Percentiles rank a stretch among this genome's conserved stretches.
Evolutionary conservation across 2,888 invertebrate species (phyloP).

Genomic region (Troides oblongomaculatus): DNA sequence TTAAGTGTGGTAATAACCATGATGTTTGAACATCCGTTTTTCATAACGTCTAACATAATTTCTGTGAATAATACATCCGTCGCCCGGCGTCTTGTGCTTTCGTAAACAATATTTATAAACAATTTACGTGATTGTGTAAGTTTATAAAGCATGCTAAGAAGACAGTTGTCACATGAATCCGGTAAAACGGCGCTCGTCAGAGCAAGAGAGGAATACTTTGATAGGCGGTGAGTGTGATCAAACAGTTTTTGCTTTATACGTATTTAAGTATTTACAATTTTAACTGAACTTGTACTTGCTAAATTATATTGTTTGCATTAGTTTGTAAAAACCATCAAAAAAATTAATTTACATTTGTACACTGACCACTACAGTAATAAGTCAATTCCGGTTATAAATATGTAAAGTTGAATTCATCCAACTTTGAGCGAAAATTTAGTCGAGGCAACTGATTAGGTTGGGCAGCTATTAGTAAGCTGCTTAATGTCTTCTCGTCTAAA

Average conservation of each 20-base stretch:
- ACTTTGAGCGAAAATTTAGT: too few species aligned
- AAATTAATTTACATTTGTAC: too few species aligned
- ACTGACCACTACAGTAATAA: too few species aligned
- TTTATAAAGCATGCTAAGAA: slow-evolving; percentile 51
- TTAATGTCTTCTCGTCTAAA: too few species aligned
- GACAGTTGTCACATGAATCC: slow-evolving; percentile 73
- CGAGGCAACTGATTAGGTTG: too few species aligned
- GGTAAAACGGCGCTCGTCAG: slow-evolving; percentile 64
- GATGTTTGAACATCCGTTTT: background rate
- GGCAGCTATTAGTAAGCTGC: too few species aligned
- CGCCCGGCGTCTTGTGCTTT: slow-evolving; percentile 6
- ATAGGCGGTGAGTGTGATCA: slow-evolving; percentile 58
- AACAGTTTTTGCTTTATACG: background rate
- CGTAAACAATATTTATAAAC: slow-evolving; percentile 10
- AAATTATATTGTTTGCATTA: background rate
- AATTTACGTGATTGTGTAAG: slow-evolving; percentile 16
- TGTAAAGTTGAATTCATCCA: too few species aligned
- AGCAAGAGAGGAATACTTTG: slow-evolving; percentile 66
- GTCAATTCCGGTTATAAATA: too few species aligned
- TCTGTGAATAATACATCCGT: slow-evolving; percentile 2
- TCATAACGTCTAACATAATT: background rate
- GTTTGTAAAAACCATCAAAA: too few species aligned
- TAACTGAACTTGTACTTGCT: background rate
- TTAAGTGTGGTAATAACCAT: slow-evolving; percentile 1
- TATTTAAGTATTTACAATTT: background rate